phyloP scores from a whole-genome alignment of 2,797 vertebrate genomes.

The Cynopterus sphinx region DNA sequence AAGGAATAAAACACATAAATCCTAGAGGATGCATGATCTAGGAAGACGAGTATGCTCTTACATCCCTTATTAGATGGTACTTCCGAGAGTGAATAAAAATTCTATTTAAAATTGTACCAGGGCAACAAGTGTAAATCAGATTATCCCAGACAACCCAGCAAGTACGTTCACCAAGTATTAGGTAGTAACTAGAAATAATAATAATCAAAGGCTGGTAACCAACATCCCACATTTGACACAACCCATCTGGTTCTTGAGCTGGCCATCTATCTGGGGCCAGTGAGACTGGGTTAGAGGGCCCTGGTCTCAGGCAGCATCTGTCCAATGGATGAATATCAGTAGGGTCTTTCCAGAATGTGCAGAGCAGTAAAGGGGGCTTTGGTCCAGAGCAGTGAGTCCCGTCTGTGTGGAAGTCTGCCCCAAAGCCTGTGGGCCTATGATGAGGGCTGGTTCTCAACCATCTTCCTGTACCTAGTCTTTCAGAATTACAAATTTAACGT shows the following conservation, averaged over 20 bases:
- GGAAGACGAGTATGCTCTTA: background rate
- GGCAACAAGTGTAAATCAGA: background rate
- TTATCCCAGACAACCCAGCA: background rate
- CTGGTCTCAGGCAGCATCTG: background rate
- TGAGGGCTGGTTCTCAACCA: background rate
- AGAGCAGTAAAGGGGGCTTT: background rate
- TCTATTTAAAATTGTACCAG: background rate
- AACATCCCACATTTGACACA: background rate
- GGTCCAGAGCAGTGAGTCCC: background rate
- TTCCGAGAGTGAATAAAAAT: background rate
- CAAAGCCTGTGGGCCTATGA: background rate
- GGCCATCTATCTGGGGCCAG: background rate
- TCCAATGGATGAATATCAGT: background rate
- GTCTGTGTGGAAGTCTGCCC: background rate
- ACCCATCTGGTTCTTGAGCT: no score
- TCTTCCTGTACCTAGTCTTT: background rate
- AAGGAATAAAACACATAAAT: background rate
- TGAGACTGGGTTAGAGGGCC: background rate
- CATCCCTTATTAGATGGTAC: background rate
- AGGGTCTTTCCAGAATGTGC: background rate
- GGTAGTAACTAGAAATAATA: background rate
- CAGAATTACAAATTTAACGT: background rate
- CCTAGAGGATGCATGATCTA: background rate
- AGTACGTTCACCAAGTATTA: background rate
- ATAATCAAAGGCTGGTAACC: background rate